These are phyloP conservation scores for Artemia sp. DNA, from an alignment of 2,888 invertebrate genomes.

Conservation along the genomic window DNA sequence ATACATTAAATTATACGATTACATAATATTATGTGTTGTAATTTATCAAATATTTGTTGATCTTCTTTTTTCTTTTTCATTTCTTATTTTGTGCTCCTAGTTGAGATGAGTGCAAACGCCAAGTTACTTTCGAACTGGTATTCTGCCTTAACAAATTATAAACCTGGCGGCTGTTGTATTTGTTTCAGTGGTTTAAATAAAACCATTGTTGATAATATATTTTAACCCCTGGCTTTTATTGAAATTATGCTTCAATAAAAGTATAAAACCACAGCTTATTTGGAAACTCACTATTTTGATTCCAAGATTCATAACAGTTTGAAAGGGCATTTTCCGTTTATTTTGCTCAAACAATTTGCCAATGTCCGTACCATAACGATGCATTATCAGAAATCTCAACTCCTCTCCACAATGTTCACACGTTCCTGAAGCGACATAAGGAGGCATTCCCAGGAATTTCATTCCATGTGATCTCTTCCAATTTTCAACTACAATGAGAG, in stretches of 20 bases:
- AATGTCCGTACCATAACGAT: slow-evolving; percentile 61
- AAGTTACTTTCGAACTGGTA: too few relatives aligned
- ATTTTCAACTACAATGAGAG: slow-evolving; percentile 42
- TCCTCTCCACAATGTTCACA: slow-evolving; percentile 53
- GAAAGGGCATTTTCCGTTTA: slow-evolving; percentile 48
- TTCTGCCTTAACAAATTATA: too few relatives aligned
- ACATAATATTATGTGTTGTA: too few relatives aligned
- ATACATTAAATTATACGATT: too few relatives aligned
- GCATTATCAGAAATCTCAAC: slow-evolving; percentile 84
- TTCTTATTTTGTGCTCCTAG: too few relatives aligned
- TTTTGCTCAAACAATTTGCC: slow-evolving; percentile 56
- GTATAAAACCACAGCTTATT: neutral
- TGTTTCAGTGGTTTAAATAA: too few relatives aligned
- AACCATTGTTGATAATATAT: too few relatives aligned
- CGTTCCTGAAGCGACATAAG: slow-evolving; percentile 73
- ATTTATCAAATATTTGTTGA: too few relatives aligned
- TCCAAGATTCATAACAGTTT: slow-evolving; percentile 59
- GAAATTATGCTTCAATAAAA: slow-evolving; percentile 17
- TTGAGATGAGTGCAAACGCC: too few relatives aligned
- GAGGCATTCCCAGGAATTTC: slow-evolving; percentile 63
- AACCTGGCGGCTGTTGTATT: too few relatives aligned
- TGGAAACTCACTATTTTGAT: slow-evolving; percentile 52
- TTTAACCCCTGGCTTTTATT: too few relatives aligned
- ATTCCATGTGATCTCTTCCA: slow-evolving; percentile 49
- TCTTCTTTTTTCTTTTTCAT: too few relatives aligned